Base-by-base conservation (phyloP, 2,113 vertebrate genomes). In the Tyto alba region DNA sequence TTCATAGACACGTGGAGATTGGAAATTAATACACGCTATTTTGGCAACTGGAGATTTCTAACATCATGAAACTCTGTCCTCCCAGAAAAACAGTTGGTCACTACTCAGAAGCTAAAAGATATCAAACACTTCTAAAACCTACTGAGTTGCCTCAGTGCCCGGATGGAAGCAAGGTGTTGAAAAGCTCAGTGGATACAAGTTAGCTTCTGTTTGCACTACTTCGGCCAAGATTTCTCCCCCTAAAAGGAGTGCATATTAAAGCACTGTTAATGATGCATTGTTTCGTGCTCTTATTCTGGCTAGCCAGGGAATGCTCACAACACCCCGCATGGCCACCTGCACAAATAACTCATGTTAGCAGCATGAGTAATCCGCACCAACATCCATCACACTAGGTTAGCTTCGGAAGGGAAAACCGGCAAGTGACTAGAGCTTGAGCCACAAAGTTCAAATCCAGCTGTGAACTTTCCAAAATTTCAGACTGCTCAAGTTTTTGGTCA, bases 291-390 rank as follows among this genome's bases (percentile, higher is more conserved):
- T 89, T 19, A 41, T 40, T 60, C 79, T 20, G 80, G 76, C 87
- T 71, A 88, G 64, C 86, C 89, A 68, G 79, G 72, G 89, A 92
- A 56, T 1, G 34, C 81, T 90, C 48, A 59, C 63, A 67, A 56
- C 19, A 2, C 74, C 82, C 89, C 4, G 29, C 82, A 71, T 23
- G 6, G 93, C 97, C 96, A 97, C 96, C 96, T 97, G 96, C 96
- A 97, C 96, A 97, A 96, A 97, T 97, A 97, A 97, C 80, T 97
- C 96, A 96, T 96, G 92, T 88, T 95, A 96, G 84, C 95, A 96
- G 94, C 85, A 56, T 97, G 96, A 97, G 92, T 97, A 97, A 97
- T 97, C 94, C 9, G 62, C 85, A 85, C 74, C 93, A 47, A 91
- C 96, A 97, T 96, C 95, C 92, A 95, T 97, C 96, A 94, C 77